Evolutionary conservation across 2,113 vertebrate species (phyloP), one percentile per base, ranked within the genome.

Genomic region (Sciurus niger): DNA sequence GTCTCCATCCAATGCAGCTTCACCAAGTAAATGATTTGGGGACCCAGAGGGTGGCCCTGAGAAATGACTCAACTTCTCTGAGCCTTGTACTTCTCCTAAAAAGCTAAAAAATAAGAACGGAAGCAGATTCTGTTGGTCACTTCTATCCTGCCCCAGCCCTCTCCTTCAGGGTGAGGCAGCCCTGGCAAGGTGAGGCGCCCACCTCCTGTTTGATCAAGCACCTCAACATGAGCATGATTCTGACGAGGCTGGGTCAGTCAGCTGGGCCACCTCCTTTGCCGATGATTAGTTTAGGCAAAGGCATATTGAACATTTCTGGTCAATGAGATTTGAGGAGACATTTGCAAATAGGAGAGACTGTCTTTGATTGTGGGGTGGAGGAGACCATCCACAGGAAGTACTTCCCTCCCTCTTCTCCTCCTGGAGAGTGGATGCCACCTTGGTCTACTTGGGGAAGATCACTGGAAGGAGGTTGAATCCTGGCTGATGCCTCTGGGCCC

Each of bases 241-340:
- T 79, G 68, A 93, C 13, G 70, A 89, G 79, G 17, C 73, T n/a
- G 48, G 65, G 37, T 30, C 46, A 43, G 63, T 32, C 40, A 84
- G n/a, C 79, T 20, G 46, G 43, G 28, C 60, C 63, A n/a, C 43
- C 1, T 48, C 37, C 43, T 63, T 87, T 46, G 58, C 43, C 65
- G 84, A 51, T 46, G 89, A 76, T 20, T 89, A 89, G 78, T 14
- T 96, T 32, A 68, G 48, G 73, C 34, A 32, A 96, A 92, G 90
- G 46, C 58, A 55, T 4, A 48, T 6, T 74, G 51, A 22, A 13
- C 34, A 86, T 32, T 74, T 82, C 82, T 73, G 85, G 63, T 86
- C 95, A 96, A 68, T 76, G 90, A 95, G 78, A 84, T 13, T 11
- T 1, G 58, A 93, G 40, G 48, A 90, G 65, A 60, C 40, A 48